A percentile compares a stretch with the other conserved stretches of the same genome.
These are phyloP conservation scores for Dasyurus viverrinus DNA, from an alignment of 2,113 vertebrate genomes.

Conservation along the genomic window DNA sequence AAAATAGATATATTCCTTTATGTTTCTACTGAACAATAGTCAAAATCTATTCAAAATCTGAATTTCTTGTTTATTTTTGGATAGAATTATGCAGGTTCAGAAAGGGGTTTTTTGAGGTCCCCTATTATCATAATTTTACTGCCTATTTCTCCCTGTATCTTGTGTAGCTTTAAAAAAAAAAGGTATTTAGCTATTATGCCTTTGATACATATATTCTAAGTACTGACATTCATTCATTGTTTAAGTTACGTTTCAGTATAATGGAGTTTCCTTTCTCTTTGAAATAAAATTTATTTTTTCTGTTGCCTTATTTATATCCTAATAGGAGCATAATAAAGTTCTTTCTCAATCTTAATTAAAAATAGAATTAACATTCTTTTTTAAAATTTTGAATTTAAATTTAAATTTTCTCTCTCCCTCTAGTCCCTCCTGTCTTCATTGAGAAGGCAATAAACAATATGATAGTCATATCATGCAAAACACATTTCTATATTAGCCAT, in stretches of 20 bases:
- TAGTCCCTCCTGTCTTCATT: neutral
- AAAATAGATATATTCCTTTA: neutral
- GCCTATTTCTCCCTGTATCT: neutral
- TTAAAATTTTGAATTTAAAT: neutral
- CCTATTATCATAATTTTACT: neutral
- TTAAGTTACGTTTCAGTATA: neutral
- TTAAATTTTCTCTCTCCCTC: neutral
- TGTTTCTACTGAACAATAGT: neutral
- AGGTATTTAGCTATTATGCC: neutral
- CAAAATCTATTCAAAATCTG: neutral
- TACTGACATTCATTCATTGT: neutral
- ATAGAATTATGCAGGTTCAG: neutral
- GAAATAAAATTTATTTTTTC: neutral
- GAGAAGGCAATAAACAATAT: neutral
- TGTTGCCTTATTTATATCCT: neutral
- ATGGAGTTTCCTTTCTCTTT: neutral
- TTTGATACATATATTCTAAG: neutral
- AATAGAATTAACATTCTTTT: neutral
- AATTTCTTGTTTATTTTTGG: neutral
- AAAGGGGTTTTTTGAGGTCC: neutral
- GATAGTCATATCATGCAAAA: neutral
- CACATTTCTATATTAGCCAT: neutral
- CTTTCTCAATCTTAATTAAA: neutral
- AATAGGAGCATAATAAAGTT: neutral
- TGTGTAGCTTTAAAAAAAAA: neutral